Percentiles rank a stretch among this genome's conserved stretches.
Evolutionary conservation across 2,113 vertebrate species (phyloP).

Genomic region (Fulica atra): DNA sequence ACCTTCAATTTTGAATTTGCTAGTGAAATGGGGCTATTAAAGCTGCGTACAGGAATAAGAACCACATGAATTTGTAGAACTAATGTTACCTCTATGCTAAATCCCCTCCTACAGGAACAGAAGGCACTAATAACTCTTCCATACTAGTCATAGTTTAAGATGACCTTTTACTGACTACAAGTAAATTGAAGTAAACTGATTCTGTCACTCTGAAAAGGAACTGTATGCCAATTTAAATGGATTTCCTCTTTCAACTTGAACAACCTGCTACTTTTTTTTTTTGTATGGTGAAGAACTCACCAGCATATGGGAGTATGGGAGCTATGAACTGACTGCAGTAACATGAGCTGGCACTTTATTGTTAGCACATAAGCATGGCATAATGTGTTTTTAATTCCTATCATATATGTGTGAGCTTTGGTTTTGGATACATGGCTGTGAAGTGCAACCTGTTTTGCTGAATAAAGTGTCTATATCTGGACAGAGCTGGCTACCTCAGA

Average conservation of each 20-base stretch:
- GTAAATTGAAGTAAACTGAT: neutral
- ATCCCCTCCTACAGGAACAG: neutral
- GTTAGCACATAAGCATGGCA: neutral
- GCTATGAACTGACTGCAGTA: neutral
- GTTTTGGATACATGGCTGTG: neutral
- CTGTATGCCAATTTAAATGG: neutral
- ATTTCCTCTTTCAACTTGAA: neutral
- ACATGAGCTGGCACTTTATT: neutral
- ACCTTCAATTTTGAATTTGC: neutral
- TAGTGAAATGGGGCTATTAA: neutral
- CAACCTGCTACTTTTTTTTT: neutral
- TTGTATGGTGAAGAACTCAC: neutral
- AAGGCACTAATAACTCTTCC: neutral
- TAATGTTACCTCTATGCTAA: neutral
- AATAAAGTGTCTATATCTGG: neutral
- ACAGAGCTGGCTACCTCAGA: neutral
- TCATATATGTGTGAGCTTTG: neutral
- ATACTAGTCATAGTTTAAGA: neutral
- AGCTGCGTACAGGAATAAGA: neutral
- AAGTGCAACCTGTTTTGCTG: neutral
- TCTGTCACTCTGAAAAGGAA: neutral
- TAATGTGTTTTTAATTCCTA: neutral
- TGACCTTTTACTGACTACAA: neutral
- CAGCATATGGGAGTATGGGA: neutral
- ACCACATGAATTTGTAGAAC: neutral